phyloP scores from a whole-genome alignment of 2,797 vertebrate genomes.

The Remorina albescens region DNA sequence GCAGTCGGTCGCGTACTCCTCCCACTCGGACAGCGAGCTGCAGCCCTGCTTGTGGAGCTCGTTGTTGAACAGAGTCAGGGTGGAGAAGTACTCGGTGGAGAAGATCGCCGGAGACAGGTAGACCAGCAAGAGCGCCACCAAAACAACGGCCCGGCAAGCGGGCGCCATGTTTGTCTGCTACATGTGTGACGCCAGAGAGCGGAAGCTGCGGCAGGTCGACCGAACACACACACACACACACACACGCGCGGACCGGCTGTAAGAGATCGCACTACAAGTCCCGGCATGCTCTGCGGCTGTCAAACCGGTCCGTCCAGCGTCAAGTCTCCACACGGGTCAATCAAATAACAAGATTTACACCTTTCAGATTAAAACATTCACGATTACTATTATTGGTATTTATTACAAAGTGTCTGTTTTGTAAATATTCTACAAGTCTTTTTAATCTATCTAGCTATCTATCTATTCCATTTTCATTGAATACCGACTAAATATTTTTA shows the following conservation, averaged over 20 bases:
- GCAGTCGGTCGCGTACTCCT: constrained; percentile 87
- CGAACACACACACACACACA: constrained; percentile 24
- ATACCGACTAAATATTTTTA: too few species aligned
- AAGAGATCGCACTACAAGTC: constrained; percentile 66
- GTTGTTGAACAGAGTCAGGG: constrained; percentile 84
- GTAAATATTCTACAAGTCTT: too few species aligned
- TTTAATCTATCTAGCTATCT: too few species aligned
- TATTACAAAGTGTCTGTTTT: too few species aligned
- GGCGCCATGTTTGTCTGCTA: constrained; percentile 87
- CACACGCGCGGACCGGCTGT: background rate
- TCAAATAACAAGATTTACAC: background rate
- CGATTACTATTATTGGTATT: too few species aligned
- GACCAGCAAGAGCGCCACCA: constrained; percentile 75
- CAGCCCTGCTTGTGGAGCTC: constrained; percentile 86
- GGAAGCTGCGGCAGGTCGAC: constrained; percentile 66
- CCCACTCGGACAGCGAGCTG: constrained; percentile 85
- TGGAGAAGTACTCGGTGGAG: constrained; percentile 84
- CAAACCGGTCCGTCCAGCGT: constrained; percentile 7
- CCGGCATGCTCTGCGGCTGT: constrained; percentile 51
- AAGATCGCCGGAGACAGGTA: constrained; percentile 65
- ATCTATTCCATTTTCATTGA: too few species aligned
- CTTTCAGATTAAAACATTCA: constrained; percentile 44
- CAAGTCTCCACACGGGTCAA: too few species aligned
- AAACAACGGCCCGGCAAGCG: constrained; percentile 78
- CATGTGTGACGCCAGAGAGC: constrained; percentile 76